These are phyloP conservation scores for Oxytorus armatus DNA, from an alignment of 2,888 invertebrate species.

Conservation along the genomic window DNA sequence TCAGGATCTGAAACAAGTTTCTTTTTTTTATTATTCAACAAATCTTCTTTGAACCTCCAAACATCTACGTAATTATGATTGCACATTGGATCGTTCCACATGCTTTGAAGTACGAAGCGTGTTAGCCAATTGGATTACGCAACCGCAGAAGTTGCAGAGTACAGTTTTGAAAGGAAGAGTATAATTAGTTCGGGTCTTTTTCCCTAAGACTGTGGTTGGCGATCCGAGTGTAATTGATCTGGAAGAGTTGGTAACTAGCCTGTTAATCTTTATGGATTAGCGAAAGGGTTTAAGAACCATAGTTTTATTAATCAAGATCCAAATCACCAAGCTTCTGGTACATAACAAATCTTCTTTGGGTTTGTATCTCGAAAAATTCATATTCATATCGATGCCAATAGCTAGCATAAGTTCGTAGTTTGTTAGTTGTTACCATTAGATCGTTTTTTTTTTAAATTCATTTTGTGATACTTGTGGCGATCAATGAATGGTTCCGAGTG, in stretches of 20 bases:
- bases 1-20: no score
- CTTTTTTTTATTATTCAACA: no score
- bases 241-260: no score
- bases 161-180: neutral
- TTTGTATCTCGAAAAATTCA: no score
- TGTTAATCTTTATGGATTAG: neutral
- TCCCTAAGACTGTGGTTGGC: neutral
- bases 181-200: neutral
- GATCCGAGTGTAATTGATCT: no score
- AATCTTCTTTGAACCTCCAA: no score
- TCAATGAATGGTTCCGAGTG: constrained; percentile 42
- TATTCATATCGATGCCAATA: neutral
- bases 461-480: constrained; percentile 6
- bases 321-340: no score
- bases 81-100: no score
- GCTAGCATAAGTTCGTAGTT: neutral
- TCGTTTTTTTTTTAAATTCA: constrained; percentile 9
- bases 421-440: neutral
- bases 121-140: neutral
- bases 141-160: neutral
- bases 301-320: neutral
- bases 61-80: no score
- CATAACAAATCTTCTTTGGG: no score
- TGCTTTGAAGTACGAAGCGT: neutral
- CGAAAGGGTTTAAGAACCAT: neutral